These are phyloP conservation scores for Leptinotarsa lineolata DNA, from an alignment of 1,140 invertebrate genomes.

Conservation along the genomic window DNA sequence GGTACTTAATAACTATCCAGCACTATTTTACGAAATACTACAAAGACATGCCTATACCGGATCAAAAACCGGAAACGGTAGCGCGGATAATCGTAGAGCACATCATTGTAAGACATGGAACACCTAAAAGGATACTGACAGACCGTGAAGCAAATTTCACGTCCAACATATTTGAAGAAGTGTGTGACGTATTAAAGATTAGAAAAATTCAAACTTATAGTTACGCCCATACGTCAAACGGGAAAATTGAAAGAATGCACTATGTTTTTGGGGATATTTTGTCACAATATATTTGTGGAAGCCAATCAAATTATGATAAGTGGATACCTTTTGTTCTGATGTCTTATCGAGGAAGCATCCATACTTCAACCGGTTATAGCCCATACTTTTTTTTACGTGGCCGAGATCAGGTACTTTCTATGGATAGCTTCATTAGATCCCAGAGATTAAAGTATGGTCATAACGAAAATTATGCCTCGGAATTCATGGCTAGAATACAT, in stretches of 20 bases:
- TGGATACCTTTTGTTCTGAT: constrained; percentile 19
- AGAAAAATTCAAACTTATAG: constrained; percentile 30
- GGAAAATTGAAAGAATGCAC: constrained; percentile 56
- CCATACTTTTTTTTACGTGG: constrained; percentile 17
- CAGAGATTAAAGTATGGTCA: no score
- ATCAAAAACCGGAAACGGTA: constrained; percentile 34
- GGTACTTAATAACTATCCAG: constrained; percentile 21
- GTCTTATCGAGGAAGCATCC: constrained; percentile 5
- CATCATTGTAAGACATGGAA: constrained; percentile 35
- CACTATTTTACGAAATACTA: constrained; percentile 31
- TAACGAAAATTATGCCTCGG: no score
- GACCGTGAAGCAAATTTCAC: constrained; percentile 44
- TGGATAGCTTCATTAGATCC: no score
- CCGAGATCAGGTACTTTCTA: no score
- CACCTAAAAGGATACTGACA: constrained; percentile 38
- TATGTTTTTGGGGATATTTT: constrained; percentile 61
- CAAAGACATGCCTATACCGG: constrained; percentile 34
- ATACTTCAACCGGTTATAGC: constrained; percentile 11
- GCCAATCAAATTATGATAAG: constrained; percentile 5
- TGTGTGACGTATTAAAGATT: not conserved
- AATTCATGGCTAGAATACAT: not conserved
- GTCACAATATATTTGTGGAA: constrained; percentile 10
- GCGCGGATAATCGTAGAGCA: constrained; percentile 32
- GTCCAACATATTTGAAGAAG: not conserved
- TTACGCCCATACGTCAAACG: constrained; percentile 53